Evolutionary conservation across 1,140 invertebrate genomes (phyloP).

Genomic region (Papilio machaon): DNA sequence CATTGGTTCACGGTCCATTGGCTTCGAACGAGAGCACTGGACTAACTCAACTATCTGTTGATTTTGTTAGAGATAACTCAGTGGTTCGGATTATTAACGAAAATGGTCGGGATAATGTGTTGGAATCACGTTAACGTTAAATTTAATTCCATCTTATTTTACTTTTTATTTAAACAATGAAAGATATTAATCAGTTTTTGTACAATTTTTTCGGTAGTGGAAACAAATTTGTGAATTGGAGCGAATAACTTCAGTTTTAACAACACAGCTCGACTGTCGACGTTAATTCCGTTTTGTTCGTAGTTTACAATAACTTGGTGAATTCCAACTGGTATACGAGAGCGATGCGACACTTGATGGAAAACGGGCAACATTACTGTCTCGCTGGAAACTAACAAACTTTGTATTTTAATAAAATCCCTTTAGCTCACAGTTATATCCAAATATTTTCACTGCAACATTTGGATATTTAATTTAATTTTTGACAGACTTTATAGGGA

Average conservation of each 20-base stretch:
- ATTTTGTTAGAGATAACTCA: slow-evolving; percentile 42
- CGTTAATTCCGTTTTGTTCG: slow-evolving; percentile 27
- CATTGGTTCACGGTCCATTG: slow-evolving; percentile 41
- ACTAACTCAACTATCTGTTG: slow-evolving; percentile 34
- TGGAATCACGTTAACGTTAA: neutral
- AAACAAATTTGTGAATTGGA: neutral
- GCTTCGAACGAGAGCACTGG: neutral
- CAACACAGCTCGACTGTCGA: neutral
- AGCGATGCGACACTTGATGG: neutral
- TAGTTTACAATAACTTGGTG: slow-evolving; percentile 32
- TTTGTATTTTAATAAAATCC: slow-evolving; percentile 16
- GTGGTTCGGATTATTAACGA: slow-evolving; percentile 34
- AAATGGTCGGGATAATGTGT: neutral
- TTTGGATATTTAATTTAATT: neutral
- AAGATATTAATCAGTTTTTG: no score
- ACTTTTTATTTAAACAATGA: neutral
- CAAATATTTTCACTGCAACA: neutral
- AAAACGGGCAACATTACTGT: slow-evolving; percentile 11
- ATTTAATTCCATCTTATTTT: neutral
- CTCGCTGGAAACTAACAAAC: neutral
- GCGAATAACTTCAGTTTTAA: neutral
- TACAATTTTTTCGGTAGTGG: no score
- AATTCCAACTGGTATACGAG: neutral
- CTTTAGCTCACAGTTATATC: neutral
- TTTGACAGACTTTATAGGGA: neutral